Percentiles rank a stretch among this genome's conserved stretches.
Conservation (phyloP, 2,888 invertebrate genomes). For the Tuberolachnus salignus region DNA sequence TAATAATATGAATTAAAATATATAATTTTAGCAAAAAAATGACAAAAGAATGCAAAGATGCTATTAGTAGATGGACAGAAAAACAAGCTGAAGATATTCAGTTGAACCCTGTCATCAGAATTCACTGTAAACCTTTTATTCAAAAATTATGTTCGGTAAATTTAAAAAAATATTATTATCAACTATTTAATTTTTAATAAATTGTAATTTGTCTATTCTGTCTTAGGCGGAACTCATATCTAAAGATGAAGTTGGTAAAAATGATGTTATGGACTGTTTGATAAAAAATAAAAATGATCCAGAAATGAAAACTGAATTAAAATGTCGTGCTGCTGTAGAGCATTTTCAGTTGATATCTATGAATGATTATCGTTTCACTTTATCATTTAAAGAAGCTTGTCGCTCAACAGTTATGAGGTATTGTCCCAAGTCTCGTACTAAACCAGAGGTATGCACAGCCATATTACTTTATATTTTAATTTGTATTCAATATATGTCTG, state of each 20-base stretch:
- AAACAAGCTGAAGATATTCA: constrained; percentile 86
- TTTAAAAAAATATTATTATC: constrained; percentile 3
- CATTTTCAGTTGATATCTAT: constrained; percentile 94
- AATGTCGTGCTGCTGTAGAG: constrained; percentile 92
- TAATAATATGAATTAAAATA: not conserved
- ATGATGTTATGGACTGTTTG: constrained; percentile 90
- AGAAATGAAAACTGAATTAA: constrained; percentile 76
- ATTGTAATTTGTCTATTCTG: not conserved
- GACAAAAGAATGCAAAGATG: constrained; percentile 72
- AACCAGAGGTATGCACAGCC: constrained; percentile 63
- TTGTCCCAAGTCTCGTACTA: constrained; percentile 74
- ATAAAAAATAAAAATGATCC: constrained; percentile 89
- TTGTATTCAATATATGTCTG: not conserved
- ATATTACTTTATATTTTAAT: no score
- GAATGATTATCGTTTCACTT: constrained; percentile 91
- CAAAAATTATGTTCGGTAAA: constrained; percentile 73
- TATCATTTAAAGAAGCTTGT: constrained; percentile 94
- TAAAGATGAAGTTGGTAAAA: constrained; percentile 74
- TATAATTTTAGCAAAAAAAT: constrained; percentile 60
- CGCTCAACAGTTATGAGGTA: constrained; percentile 74
- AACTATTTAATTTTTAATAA: not conserved
- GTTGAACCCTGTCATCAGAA: constrained; percentile 84
- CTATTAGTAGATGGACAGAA: constrained; percentile 84
- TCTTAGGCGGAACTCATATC: constrained; percentile 59
- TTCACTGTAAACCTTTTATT: constrained; percentile 81